phyloP scores from a whole-genome alignment of 2,113 vertebrate species.

The Trochalopteron elliotii region DNA sequence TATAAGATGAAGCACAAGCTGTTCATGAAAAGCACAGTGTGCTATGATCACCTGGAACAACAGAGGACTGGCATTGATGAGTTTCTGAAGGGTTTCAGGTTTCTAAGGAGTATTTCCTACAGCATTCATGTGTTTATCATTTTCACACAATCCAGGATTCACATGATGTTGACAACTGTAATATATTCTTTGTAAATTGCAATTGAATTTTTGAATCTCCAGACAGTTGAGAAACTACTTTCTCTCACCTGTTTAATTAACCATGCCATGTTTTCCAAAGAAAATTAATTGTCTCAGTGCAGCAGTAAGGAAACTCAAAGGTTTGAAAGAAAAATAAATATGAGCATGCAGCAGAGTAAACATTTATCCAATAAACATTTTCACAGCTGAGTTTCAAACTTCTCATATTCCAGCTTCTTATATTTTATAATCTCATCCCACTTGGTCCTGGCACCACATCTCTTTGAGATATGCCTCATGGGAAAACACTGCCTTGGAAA shows the following conservation, averaged over 20 bases:
- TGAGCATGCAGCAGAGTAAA: not conserved
- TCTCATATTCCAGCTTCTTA: conserved; percentile 57
- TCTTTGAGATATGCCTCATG: conserved; percentile 40
- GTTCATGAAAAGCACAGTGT: not conserved
- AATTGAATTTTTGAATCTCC: conserved; percentile 20
- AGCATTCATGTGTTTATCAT: conserved; percentile 6
- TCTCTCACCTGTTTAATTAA: conserved; percentile 62
- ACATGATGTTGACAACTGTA: conserved; percentile 31
- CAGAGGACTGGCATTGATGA: not conserved
- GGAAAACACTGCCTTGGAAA: conserved; percentile 51
- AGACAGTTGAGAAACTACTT: conserved; percentile 43
- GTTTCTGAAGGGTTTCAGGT: not conserved
- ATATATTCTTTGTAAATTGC: conserved; percentile 33
- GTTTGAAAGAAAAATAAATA: conserved; percentile 47
- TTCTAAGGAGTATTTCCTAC: conserved; percentile 1
- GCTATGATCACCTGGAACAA: not conserved
- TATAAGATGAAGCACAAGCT: not conserved
- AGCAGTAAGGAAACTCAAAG: conserved; percentile 43
- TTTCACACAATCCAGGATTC: conserved; percentile 22
- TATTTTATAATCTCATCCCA: conserved; percentile 62
- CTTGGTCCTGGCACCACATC: conserved; percentile 43
- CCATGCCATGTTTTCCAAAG: conserved; percentile 54
- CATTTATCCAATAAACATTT: conserved; percentile 57
- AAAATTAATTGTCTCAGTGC: conserved; percentile 43
- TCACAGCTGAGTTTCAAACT: conserved; percentile 68